A percentile compares a stretch with the other conserved stretches of the same genome.
These are phyloP conservation scores for Nemapogon koenigi DNA, from an alignment of 2,888 invertebrate genomes.

Conservation along the genomic window DNA sequence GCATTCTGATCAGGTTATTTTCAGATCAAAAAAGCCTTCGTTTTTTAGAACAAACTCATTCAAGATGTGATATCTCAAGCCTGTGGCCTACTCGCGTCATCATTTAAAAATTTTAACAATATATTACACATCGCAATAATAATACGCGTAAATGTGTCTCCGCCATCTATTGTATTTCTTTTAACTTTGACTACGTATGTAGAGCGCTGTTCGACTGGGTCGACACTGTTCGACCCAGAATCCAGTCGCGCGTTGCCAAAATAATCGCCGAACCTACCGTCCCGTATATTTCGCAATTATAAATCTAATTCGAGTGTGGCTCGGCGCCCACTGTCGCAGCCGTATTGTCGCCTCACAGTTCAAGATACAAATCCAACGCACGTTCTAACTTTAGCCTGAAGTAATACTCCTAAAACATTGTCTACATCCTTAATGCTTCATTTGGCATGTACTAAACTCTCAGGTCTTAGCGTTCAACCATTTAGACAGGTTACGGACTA, in stretches of 20 bases:
- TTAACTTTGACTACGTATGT: background rate
- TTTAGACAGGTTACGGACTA: constrained; percentile 13
- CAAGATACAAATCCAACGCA: too few species aligned
- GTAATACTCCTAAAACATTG: constrained; percentile 12
- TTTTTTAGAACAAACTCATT: too few species aligned
- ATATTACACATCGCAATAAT: too few species aligned
- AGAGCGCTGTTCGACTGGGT: background rate
- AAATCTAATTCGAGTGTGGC: constrained; percentile 34
- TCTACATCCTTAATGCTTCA: constrained; percentile 8
- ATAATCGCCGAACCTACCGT: constrained; percentile 54
- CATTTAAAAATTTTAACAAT: too few species aligned
- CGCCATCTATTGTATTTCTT: constrained; percentile 11
- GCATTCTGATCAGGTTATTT: too few species aligned
- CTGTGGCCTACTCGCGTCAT: too few species aligned
- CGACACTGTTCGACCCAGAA: constrained; percentile 51
- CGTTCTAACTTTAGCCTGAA: background rate
- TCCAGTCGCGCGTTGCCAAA: constrained; percentile 48
- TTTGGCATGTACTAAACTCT: constrained; percentile 9
- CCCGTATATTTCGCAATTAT: constrained; percentile 47
- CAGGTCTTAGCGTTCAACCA: constrained; percentile 5
- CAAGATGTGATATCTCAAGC: too few species aligned
- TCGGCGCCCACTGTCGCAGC: constrained; percentile 4
- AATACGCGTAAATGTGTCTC: constrained; percentile 3
- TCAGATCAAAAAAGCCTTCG: too few species aligned
- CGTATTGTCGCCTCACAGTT: too few species aligned